Percentiles rank a stretch among this genome's conserved stretches.
Conservation (phyloP, 2,113 vertebrate species). For the Lates calcarifer region DNA sequence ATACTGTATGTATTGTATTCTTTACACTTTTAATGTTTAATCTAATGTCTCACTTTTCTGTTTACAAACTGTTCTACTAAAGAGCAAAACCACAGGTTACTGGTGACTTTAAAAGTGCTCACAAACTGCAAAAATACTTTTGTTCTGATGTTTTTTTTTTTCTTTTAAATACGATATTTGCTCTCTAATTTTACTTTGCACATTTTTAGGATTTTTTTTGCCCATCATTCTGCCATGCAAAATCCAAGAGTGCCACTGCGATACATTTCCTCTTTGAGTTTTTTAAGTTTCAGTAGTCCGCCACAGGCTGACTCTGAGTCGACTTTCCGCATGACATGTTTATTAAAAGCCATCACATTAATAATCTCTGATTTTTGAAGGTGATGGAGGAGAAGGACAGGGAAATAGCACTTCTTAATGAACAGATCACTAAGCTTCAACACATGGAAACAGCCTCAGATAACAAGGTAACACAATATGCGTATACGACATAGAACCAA, state of each 20-base stretch:
- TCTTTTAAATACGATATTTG: background rate
- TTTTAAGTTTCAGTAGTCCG: conserved; percentile 18
- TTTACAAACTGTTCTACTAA: background rate
- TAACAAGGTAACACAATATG: conserved; percentile 89
- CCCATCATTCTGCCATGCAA: conserved; percentile 1
- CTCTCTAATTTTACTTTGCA: conserved; percentile 16
- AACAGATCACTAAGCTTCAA: conserved; percentile 90
- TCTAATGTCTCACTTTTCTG: background rate
- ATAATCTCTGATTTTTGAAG: conserved; percentile 88
- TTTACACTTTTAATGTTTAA: background rate
- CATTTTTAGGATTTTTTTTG: conserved; percentile 15
- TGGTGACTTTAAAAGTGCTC: background rate
- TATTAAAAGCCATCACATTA: conserved; percentile 82
- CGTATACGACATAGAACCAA: conserved; percentile 57
- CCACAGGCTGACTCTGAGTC: conserved; percentile 27
- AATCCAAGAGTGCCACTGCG: background rate
- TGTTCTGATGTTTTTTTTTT: background rate
- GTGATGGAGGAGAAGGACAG: conserved; percentile 92
- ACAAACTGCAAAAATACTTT: background rate
- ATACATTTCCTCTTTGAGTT: background rate
- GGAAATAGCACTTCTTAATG: conserved; percentile 91
- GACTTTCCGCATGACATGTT: conserved; percentile 59
- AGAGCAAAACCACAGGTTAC: background rate
- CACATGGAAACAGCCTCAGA: conserved; percentile 87
- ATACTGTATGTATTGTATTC: background rate